Conservation (phyloP, 2,113 vertebrate genomes). For the Clinocottus analis region DNA sequence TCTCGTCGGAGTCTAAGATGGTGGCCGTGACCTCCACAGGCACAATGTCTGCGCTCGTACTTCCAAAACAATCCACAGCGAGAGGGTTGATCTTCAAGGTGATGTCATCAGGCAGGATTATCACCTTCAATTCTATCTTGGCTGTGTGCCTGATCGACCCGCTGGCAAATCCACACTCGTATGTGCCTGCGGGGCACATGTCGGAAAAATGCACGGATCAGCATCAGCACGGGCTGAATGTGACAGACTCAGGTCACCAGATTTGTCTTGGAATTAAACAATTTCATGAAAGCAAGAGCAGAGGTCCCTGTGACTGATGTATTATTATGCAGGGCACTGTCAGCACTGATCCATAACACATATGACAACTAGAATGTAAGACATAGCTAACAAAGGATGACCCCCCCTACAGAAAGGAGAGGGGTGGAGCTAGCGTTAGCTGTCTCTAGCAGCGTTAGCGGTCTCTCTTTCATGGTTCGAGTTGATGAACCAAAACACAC, state of each 20-base stretch:
- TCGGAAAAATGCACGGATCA: neutral
- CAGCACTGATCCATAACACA: neutral
- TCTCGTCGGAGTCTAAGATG: slow-evolving; percentile 25
- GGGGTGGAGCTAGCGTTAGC: neutral
- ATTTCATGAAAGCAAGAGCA: neutral
- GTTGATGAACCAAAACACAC: too few species aligned
- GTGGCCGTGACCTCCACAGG: neutral
- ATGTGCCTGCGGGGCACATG: slow-evolving; percentile 61
- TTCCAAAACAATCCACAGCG: slow-evolving; percentile 40
- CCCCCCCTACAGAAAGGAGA: neutral
- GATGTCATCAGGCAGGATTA: slow-evolving; percentile 72
- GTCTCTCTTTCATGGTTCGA: too few species aligned
- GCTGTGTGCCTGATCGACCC: slow-evolving; percentile 67
- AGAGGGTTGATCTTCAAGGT: slow-evolving; percentile 29
- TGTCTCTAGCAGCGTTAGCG: too few species aligned
- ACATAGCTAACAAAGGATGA: neutral
- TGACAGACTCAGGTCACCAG: neutral
- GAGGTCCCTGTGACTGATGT: neutral
- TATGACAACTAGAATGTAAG: neutral
- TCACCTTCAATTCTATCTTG: slow-evolving; percentile 30
- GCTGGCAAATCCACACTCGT: slow-evolving; percentile 66
- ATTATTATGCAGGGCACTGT: neutral
- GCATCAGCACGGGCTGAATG: neutral
- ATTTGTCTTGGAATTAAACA: neutral
- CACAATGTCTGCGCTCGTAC: fast-evolving